Base-by-base conservation (phyloP, 1,140 invertebrate species). In the Luehdorfia chinensis region DNA sequence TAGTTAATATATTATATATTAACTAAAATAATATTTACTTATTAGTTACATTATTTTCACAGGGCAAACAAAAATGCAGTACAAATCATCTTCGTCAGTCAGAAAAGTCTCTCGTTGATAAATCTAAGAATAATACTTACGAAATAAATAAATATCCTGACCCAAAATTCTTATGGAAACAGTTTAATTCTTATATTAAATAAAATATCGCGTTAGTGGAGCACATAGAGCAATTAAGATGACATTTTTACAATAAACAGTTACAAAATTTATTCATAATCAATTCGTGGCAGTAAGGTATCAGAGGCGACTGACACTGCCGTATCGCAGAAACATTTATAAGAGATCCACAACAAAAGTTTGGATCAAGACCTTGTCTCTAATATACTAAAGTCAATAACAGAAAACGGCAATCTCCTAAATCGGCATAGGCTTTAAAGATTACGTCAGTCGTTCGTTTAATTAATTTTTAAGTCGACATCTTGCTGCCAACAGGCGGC, bases 401-500 rank as follows among this genome's bases (percentile, higher is more conserved):
- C 75, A 39, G 50, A 65, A 60, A 61, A 66, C 55, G 62, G 59
- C 69, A 68, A 72, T 61, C 55, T 53, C 61, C 54, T 62, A 74
- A 81, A 81, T 78, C 66, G 70, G 53, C 64, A 59, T 71, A 70
- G 74, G 66, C 69, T 75, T 52, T 61, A 66, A 64, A 79, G 80
- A 85, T 86, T 87, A 87, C 80, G 77, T 75, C 79, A 79, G 83
- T 87, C 75, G 76, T 87, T 81, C 75, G 76, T 72, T 71, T 87
- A 87, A 87, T 87, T 87, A 87, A 87, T 87, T 87, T 87, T 87
- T 86, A 85, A 87, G 81, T 85, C 81, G 54, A 67, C 60, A 68
- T 76, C 66, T 69, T 65, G 59, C 63, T 68, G 63, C 55, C 55
- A 61, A 60, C 65, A 61, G 59, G 63, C 59, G 53, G 56, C 59